Conservation (phyloP, 1,140 invertebrate genomes). For the Pseudomyrmex concolor region DNA sequence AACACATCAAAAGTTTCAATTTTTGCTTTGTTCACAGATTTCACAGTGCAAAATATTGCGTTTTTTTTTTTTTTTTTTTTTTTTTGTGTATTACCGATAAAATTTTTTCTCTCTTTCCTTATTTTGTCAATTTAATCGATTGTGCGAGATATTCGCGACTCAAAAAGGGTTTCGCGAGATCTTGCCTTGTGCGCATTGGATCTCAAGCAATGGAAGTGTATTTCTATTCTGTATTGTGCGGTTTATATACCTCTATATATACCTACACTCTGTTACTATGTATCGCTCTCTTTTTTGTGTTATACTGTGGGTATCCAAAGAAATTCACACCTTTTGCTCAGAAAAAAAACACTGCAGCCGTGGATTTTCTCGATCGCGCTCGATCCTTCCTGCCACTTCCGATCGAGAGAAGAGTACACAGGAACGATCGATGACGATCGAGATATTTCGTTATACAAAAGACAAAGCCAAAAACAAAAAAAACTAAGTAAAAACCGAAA, state of each 20-base stretch:
- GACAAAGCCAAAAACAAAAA: constrained; percentile 23
- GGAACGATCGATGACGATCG: constrained; percentile 36
- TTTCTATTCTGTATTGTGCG: background rate
- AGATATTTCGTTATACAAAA: constrained; percentile 36
- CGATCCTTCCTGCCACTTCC: constrained; percentile 31
- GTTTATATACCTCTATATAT: constrained; percentile 1
- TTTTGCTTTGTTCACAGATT: background rate
- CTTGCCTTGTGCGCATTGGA: constrained; percentile 48
- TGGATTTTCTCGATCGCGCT: constrained; percentile 28
- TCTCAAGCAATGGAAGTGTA: constrained; percentile 40
- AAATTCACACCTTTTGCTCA: constrained; percentile 12
- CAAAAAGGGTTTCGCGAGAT: background rate
- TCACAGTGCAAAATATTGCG: background rate
- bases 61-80: background rate
- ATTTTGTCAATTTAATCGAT: background rate
- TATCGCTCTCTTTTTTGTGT: constrained; percentile 33
- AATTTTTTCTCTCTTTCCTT: background rate
- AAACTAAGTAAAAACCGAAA: constrained; percentile 37
- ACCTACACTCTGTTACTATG: constrained; percentile 40
- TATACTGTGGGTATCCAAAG: constrained; percentile 19
- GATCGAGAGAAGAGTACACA: background rate
- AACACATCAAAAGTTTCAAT: background rate
- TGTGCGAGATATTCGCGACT: constrained; percentile 14
- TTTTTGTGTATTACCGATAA: background rate
- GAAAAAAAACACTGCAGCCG: constrained; percentile 53